These are phyloP conservation scores for Dromiciops gliroides DNA, from an alignment of 2,113 vertebrate genomes.

Conservation along the genomic window DNA sequence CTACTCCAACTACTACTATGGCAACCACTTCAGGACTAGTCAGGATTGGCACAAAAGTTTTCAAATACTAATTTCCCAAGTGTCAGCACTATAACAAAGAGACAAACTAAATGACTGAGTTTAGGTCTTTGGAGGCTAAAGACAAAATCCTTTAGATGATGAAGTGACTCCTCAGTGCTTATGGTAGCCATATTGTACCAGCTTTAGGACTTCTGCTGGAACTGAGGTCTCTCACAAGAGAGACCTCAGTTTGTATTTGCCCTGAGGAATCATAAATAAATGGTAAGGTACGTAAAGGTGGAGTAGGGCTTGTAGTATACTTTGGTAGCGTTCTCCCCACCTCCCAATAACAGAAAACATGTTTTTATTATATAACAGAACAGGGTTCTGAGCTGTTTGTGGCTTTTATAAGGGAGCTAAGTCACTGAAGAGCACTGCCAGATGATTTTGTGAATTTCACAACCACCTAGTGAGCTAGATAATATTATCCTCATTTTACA, in stretches of 20 bases:
- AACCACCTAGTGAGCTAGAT: neutral
- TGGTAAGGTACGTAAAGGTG: neutral
- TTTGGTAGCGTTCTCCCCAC: neutral
- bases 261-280: neutral
- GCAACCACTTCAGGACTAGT: neutral
- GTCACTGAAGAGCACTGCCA: neutral
- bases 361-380: neutral
- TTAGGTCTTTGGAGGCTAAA: neutral
- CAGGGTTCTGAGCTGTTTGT: neutral
- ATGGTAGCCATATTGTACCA: neutral
- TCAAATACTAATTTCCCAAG: neutral
- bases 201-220: neutral
- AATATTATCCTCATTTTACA: neutral
- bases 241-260: neutral
- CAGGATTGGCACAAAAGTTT: neutral
- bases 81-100: neutral
- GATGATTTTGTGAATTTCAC: neutral
- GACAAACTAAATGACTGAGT: neutral
- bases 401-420: neutral
- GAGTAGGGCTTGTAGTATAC: neutral
- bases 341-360: neutral
- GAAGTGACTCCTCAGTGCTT: neutral
- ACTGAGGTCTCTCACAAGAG: neutral
- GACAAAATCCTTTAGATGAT: neutral
- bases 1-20: neutral